Evolutionary conservation across 2,113 vertebrate species (phyloP).

Genomic region (Aegotheles bennettii): DNA sequence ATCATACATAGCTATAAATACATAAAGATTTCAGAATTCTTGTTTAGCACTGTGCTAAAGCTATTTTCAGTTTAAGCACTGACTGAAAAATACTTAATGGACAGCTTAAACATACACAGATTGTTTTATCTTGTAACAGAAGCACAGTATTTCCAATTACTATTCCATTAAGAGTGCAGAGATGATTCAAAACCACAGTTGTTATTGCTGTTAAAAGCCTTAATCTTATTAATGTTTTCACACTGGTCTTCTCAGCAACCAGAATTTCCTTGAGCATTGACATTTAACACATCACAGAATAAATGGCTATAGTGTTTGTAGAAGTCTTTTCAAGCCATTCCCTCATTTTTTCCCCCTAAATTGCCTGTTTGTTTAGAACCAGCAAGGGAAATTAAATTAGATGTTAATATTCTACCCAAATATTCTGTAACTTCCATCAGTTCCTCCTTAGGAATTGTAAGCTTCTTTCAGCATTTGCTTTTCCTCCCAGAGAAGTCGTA

Average conservation of each 20-base stretch:
- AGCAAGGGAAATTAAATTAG: constrained; percentile 33
- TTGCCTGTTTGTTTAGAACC: background rate
- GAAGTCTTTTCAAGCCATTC: background rate
- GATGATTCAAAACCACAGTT: constrained; percentile 1
- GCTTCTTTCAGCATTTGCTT: constrained; percentile 7
- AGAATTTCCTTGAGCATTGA: background rate
- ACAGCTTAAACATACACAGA: background rate
- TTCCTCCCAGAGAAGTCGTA: constrained; percentile 3
- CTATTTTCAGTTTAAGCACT: background rate
- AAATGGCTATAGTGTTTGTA: constrained; percentile 12
- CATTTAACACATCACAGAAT: constrained; percentile 43
- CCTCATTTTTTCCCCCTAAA: background rate
- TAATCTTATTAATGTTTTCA: constrained; percentile 38
- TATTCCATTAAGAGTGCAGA: constrained; percentile 10
- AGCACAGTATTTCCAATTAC: constrained; percentile 14
- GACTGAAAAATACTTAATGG: constrained; percentile 1
- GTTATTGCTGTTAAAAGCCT: constrained; percentile 34
- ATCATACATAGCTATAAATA: background rate
- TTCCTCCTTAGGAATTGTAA: background rate
- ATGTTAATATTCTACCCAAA: constrained; percentile 16
- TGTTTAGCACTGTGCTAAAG: background rate
- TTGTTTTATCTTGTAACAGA: background rate
- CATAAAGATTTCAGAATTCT: background rate
- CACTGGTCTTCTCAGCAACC: constrained; percentile 1
- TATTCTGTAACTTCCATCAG: background rate